Percentiles rank a stretch among this genome's conserved stretches.
phyloP scores from a whole-genome alignment of 2,797 vertebrate species.

The Pelodytes ibericus region DNA sequence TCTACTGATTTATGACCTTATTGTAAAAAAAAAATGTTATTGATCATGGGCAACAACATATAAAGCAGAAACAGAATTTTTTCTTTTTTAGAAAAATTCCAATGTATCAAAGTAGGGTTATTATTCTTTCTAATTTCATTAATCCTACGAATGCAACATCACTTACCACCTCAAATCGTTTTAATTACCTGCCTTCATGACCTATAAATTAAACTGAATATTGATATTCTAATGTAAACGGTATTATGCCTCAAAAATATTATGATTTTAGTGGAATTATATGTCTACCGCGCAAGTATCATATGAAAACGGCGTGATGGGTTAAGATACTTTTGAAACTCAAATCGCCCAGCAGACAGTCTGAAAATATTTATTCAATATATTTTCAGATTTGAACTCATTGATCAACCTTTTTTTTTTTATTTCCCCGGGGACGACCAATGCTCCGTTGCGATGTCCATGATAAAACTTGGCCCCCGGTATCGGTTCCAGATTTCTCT shows the following conservation, averaged over 20 bases:
- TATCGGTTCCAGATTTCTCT: neutral
- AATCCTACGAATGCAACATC: no score
- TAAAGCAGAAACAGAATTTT: no score
- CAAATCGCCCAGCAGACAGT: neutral
- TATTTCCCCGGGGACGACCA: neutral
- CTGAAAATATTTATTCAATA: neutral
- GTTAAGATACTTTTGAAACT: neutral
- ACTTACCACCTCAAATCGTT: no score
- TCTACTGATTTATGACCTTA: no score
- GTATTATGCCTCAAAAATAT: neutral
- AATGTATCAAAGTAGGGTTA: no score
- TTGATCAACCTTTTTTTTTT: neutral
- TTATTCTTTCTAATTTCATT: no score
- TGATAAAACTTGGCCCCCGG: neutral
- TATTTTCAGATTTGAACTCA: neutral
- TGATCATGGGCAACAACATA: no score
- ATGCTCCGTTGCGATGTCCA: neutral
- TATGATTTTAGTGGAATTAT: neutral
- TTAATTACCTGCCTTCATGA: no score
- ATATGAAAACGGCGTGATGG: neutral
- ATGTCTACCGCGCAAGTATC: neutral
- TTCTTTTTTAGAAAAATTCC: no score
- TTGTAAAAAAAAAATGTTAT: no score
- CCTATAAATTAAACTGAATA: no score
- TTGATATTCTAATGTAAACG: neutral